Percentiles rank a stretch among this genome's conserved stretches.
Conservation (phyloP, 1,140 invertebrate species). For the Phymorhynchus buccinoides region DNA sequence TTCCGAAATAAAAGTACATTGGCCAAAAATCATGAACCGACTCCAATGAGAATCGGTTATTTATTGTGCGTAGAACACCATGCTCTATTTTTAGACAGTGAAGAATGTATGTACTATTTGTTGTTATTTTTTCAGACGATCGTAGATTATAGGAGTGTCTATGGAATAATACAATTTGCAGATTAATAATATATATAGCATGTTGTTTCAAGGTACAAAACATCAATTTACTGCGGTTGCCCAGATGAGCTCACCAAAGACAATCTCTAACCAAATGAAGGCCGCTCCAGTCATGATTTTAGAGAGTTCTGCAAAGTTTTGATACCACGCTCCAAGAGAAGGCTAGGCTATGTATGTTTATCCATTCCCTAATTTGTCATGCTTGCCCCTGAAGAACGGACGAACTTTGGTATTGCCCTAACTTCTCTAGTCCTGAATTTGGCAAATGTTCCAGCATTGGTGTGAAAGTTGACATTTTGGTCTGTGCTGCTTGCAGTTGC, state of each 20-base stretch:
- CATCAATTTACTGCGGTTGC: slow-evolving; percentile 21
- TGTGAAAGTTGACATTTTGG: slow-evolving; percentile 46
- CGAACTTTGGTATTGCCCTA: not conserved
- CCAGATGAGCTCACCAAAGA: slow-evolving; percentile 5
- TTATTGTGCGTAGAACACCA: slow-evolving; percentile 30
- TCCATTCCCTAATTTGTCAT: slow-evolving; percentile 7
- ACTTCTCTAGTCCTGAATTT: not conserved
- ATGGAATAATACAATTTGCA: slow-evolving; percentile 27
- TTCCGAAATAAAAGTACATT: slow-evolving; percentile 35
- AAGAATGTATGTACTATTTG: slow-evolving; percentile 58
- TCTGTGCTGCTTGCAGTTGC: slow-evolving; percentile 41
- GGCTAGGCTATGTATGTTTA: slow-evolving; percentile 37
- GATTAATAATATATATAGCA: not conserved
- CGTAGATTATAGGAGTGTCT: not conserved
- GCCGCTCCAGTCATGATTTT: slow-evolving; percentile 40
- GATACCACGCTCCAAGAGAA: slow-evolving; percentile 45
- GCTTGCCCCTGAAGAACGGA: not conserved
- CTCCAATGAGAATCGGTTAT: slow-evolving; percentile 48
- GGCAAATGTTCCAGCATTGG: not conserved
- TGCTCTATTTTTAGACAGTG: slow-evolving; percentile 55
- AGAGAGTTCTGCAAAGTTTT: slow-evolving; percentile 46
- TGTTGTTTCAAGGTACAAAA: not conserved
- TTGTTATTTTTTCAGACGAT: slow-evolving; percentile 44
- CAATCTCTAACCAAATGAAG: slow-evolving; percentile 39
- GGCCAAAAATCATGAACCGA: slow-evolving; percentile 31